These are phyloP conservation scores for Amphiprion ocellaris DNA, from an alignment of 2,113 vertebrate species.

Conservation along the genomic window DNA sequence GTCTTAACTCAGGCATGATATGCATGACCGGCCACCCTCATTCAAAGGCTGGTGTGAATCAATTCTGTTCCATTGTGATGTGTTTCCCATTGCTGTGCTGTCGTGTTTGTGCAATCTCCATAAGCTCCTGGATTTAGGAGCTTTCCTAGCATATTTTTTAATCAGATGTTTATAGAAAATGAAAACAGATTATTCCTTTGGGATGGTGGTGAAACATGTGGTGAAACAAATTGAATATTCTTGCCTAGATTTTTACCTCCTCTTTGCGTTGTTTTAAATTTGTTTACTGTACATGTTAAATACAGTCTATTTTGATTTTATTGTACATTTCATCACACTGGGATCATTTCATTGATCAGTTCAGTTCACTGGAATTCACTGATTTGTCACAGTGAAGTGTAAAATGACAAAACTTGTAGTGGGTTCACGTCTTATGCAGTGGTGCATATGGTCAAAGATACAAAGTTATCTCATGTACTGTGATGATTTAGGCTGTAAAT, in stretches of 20 bases:
- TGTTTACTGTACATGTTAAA: background rate
- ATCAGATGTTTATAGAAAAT: background rate
- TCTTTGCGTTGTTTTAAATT: background rate
- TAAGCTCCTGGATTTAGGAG: constrained; percentile 2
- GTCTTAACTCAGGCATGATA: constrained; percentile 38
- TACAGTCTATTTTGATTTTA: background rate
- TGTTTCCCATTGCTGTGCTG: background rate
- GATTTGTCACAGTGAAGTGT: rapidly evolving
- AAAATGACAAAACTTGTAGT: background rate
- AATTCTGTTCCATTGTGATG: constrained; percentile 25
- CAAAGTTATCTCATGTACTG: constrained; percentile 2
- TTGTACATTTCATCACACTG: background rate
- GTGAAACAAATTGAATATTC: background rate
- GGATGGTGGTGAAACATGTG: no score
- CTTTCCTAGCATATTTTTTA: background rate
- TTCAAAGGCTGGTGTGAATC: constrained; percentile 24
- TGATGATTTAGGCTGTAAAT: background rate
- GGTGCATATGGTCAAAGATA: background rate
- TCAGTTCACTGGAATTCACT: background rate
- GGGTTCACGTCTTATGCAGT: constrained; percentile 5
- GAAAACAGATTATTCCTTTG: background rate
- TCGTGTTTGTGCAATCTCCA: constrained; percentile 33
- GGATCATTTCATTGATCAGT: background rate
- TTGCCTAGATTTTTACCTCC: background rate
- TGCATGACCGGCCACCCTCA: constrained; percentile 33